These are phyloP conservation scores for Muricea muricata DNA, from an alignment of 92 coral and sea anemone species.

Conservation along the genomic window DNA sequence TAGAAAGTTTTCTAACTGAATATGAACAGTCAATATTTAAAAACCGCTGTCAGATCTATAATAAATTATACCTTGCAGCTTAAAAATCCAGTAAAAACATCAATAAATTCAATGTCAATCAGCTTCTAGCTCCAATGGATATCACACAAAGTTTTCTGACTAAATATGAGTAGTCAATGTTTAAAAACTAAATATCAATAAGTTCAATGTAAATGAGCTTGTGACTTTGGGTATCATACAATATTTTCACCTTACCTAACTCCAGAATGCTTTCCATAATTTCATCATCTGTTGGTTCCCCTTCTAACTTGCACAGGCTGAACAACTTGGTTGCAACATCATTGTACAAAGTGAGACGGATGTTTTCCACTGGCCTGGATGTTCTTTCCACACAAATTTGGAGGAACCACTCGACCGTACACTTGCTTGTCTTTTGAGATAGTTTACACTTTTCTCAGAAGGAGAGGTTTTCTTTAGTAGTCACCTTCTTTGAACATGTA, in stretches of 20 bases:
- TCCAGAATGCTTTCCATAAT: constrained; percentile 48
- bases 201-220: constrained; percentile 64
- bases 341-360: constrained; percentile 21
- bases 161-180: neutral
- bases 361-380: constrained; percentile 11
- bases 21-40: no score
- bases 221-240: constrained; percentile 68
- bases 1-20: neutral
- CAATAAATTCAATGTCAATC: no score
- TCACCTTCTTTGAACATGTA: constrained; percentile 71
- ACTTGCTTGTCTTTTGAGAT: constrained; percentile 52
- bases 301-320: constrained; percentile 51
- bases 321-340: constrained; percentile 63
- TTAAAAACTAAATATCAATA: no score
- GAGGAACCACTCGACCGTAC: constrained; percentile 33
- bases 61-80: no score
- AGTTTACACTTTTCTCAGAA: constrained; percentile 65
- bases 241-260: constrained; percentile 53
- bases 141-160: neutral
- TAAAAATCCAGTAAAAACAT: no score
- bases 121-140: no score
- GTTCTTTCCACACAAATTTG: constrained; percentile 33
- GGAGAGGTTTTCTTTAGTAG: constrained; percentile 70
- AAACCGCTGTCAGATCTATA: no score
- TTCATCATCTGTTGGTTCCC: constrained; percentile 68